Evolutionary conservation across 2,797 vertebrate genomes (phyloP), one percentile per base, ranked within the genome.

Genomic region (Epinephelus malabaricus): DNA sequence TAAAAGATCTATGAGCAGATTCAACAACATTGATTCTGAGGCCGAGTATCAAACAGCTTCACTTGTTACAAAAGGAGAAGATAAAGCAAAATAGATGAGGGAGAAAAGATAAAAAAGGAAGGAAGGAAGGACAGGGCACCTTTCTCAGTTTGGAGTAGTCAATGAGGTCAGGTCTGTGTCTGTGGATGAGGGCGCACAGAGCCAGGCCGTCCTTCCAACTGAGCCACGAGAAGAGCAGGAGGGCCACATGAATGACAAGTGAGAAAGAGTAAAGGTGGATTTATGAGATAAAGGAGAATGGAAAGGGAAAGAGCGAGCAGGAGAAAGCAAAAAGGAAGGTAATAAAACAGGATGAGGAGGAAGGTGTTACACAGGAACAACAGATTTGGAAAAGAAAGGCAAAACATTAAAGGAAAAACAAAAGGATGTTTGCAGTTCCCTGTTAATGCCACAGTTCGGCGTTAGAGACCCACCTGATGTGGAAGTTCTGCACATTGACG

Each of bases 401-500:
- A 2, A 14, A 40, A 23, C 4, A 65, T 59, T 0, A 6, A 30
- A 30, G 50, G 5, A 46, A n/a, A 12, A 14, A 23, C 13, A n/a
- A 21, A 50, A 38, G 27, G 2, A 19, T 1, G 68, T 46, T 0
- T 82, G 91, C 68, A 87, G 72, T 83, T 84, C 49, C 50, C 5
- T 0, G 6, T 21, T 45, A 1, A 1, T 0, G 75, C 79, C 86
- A 80, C 84, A 25, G 78, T 23, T 40, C 2, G 83, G 86, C 64
- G 53, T 18, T 18, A 64, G 34, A 3, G 54, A 60, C 91, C 68
- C 78, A 97, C 98, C 97, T 98, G 95, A 98, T 99, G 91, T 99
- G 98, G 96, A 99, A 99, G 95, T 99, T 99, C 94, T 98, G 97
- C 66, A 99, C 97, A 0, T 99, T 99, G 91, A 99, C 98, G 0